phyloP scores from a whole-genome alignment of 2,888 invertebrate species.

The Antheraea assamensis region DNA sequence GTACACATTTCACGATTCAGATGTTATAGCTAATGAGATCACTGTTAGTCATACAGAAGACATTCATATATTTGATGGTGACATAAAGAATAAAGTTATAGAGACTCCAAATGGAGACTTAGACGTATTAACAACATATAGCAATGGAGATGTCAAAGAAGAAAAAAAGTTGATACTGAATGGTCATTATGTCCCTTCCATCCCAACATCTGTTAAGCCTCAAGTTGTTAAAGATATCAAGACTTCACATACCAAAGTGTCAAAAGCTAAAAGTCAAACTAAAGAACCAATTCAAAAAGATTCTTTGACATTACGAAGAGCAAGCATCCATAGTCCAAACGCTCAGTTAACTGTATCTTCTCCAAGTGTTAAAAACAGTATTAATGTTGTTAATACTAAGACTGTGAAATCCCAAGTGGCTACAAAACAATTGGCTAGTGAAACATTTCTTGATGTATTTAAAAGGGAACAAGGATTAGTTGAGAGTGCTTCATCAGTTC shows the following conservation, averaged over 20 bases:
- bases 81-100: slow-evolving; percentile 56
- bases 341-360: slow-evolving; percentile 45
- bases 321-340: slow-evolving; percentile 57
- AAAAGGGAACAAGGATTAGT: slow-evolving; percentile 72
- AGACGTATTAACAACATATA: slow-evolving; percentile 55
- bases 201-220: slow-evolving; percentile 33
- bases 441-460: slow-evolving; percentile 77
- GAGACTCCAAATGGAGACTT: slow-evolving; percentile 64
- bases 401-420: slow-evolving; percentile 45
- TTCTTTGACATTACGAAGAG: slow-evolving; percentile 45
- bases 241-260: slow-evolving; percentile 62
- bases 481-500: slow-evolving; percentile 42
- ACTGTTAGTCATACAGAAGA: slow-evolving; percentile 78
- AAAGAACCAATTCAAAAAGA: slow-evolving; percentile 50
- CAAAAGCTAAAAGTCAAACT: slow-evolving; percentile 57
- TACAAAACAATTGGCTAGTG: slow-evolving; percentile 47
- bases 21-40: slow-evolving; percentile 75
- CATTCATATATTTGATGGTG: slow-evolving; percentile 66
- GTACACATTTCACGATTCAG: slow-evolving; percentile 78
- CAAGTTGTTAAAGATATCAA: slow-evolving; percentile 51
- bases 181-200: slow-evolving; percentile 58
- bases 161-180: slow-evolving; percentile 59
- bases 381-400: slow-evolving; percentile 64
- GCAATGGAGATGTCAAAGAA: slow-evolving; percentile 65
- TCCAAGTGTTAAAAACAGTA: slow-evolving; percentile 60